Evolutionary conservation across 2,113 vertebrate genomes (phyloP), one percentile per base, ranked within the genome.

Genomic region (Sylvilagus bachmani): DNA sequence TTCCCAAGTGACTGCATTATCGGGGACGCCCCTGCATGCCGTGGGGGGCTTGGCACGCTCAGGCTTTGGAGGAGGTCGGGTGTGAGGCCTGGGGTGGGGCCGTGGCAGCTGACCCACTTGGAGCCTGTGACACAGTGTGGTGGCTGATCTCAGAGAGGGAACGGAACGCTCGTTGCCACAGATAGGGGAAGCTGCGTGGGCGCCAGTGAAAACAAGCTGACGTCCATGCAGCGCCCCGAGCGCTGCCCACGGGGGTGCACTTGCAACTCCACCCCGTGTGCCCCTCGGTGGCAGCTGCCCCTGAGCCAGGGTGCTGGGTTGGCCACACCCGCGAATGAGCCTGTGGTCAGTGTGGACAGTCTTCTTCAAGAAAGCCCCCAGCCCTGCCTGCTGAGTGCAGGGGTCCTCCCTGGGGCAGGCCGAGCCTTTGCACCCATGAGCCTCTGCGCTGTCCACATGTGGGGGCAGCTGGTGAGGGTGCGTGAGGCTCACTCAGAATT

Each of bases 1-100:
- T 98, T 98, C 97, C 98, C 97, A 61, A 96, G 94, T 96, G 96
- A 77, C 85, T 92, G 90, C 89, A 70, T 95, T 96, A 98, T 92
- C 97, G 97, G 98, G 98, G 97, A 96, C 98, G 98, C 94, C 96
- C 71, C 95, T 97, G 9, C 91, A 58, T 97, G 94, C 97, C 94
- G 44, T 36, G 96, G 78, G 78, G 55, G 58, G 31, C 71, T 86
- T 75, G 17, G 86, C 95, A 96, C 95, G 81, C 89, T 79, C 87
- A 97, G 36, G 95, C 91, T 80, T 67, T 97, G 95, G 44, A 96
- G 97, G 89, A 88, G 95, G 97, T 92, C 88, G 44, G 78, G 22
- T 44, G 44, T 44, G 44, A 44, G 44, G 44, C 6, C 44, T 44
- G 53, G 25, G 36, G 73, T 91, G 9, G 81, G 90, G 71, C 44